A percentile compares a stretch with the other conserved stretches of the same genome.
Evolutionary conservation across 1,140 invertebrate species (phyloP).

Genomic region (Solen grandis): DNA sequence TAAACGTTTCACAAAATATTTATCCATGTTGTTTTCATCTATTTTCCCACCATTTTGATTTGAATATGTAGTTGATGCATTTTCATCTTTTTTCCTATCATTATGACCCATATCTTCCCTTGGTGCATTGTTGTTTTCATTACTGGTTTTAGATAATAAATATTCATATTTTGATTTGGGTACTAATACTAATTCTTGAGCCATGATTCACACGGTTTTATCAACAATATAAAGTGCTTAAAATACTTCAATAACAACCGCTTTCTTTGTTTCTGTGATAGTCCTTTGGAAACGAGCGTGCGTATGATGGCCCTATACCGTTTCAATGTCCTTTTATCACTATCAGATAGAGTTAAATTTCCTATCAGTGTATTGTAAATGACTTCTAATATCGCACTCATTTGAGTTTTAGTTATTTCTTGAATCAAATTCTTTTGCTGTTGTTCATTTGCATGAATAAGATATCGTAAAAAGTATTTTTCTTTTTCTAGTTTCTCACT

Average conservation of each 20-base stretch:
- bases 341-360: no score
- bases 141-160: no score
- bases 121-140: no score
- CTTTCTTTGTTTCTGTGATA: slow-evolving; percentile 22
- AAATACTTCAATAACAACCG: slow-evolving; percentile 33
- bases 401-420: slow-evolving; percentile 24
- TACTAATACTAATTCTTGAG: no score
- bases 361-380: slow-evolving; percentile 43
- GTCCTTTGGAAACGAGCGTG: slow-evolving; percentile 38
- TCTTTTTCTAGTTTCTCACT: no score
- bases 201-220: no score
- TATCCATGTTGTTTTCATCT: not conserved
- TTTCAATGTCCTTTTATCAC: no score
- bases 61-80: no score
- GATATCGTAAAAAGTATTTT: slow-evolving; percentile 45
- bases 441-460: slow-evolving; percentile 35
- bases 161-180: no score
- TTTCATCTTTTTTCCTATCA: not conserved
- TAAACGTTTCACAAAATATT: slow-evolving; percentile 27
- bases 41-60: not conserved
- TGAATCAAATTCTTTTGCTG: slow-evolving; percentile 43
- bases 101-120: no score
- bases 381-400: slow-evolving; percentile 45
- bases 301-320: slow-evolving; percentile 18
- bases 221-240: slow-evolving; percentile 19